These are phyloP conservation scores for Galerucella pusilla DNA, from an alignment of 2,888 invertebrate species.

Conservation along the genomic window DNA sequence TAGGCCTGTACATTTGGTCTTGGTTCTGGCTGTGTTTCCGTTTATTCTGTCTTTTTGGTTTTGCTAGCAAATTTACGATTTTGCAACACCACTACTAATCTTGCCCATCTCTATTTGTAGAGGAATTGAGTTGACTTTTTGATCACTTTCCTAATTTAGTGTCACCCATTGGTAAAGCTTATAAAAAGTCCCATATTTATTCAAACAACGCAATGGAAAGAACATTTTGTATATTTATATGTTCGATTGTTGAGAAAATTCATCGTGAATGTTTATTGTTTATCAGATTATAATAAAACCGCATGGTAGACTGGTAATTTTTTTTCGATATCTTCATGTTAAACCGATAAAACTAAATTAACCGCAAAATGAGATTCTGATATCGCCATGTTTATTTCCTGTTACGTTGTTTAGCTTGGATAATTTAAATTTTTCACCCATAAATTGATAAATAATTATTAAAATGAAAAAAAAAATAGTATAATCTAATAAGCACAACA, in stretches of 20 bases:
- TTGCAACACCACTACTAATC: too few relatives aligned
- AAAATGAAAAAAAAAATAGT: background rate
- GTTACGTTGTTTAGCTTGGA: constrained; percentile 30
- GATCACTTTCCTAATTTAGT: background rate
- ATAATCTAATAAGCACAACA: too few relatives aligned
- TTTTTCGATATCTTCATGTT: constrained; percentile 30
- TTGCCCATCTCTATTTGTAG: too few relatives aligned
- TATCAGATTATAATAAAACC: constrained; percentile 26
- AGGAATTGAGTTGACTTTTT: too few relatives aligned
- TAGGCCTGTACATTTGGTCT: too few relatives aligned
- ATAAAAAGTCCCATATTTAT: too few relatives aligned
- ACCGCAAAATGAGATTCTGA: constrained; percentile 49
- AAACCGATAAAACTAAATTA: constrained; percentile 46
- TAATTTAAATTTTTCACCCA: constrained; percentile 10
- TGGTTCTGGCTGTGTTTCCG: too few relatives aligned
- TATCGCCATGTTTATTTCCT: constrained; percentile 49
- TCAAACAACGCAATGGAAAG: background rate
- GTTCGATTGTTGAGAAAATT: background rate
- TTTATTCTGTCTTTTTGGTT: too few relatives aligned
- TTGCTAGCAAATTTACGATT: too few relatives aligned
- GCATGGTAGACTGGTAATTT: constrained; percentile 28
- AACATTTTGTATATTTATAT: background rate
- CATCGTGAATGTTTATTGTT: constrained; percentile 9
- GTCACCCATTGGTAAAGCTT: background rate
- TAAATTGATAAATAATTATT: constrained; percentile 24